Conservation (phyloP, 2,797 vertebrate genomes). For the Choloepus didactylus region DNA sequence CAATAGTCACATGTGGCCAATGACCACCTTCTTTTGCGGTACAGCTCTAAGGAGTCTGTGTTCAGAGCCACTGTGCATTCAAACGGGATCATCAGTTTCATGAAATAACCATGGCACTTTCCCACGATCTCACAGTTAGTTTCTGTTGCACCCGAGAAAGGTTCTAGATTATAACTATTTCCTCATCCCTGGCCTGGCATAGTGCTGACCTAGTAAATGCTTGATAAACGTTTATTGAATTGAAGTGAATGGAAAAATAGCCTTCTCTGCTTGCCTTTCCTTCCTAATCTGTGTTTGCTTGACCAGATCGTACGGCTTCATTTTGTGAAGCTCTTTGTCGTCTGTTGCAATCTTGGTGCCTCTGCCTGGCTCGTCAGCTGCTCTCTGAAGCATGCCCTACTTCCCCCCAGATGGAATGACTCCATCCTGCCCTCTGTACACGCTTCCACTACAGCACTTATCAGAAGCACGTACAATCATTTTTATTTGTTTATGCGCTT, state of each 20-base stretch:
- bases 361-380: constrained; percentile 15
- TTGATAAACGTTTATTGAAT: not conserved
- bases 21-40: not conserved
- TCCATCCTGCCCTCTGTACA: constrained; percentile 22
- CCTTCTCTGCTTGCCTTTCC: not conserved
- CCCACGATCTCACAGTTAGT: not conserved
- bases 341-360: not conserved
- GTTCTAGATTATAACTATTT: not conserved
- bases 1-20: not conserved
- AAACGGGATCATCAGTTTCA: not conserved
- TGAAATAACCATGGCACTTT: accelerated
- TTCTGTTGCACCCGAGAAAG: not conserved
- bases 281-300: constrained; percentile 16
- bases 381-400: not conserved
- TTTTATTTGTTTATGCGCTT: constrained; percentile 5
- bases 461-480: not conserved
- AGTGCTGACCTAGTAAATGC: not conserved
- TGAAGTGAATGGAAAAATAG: not conserved
- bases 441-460: not conserved
- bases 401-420: not conserved
- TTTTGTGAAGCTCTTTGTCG: not conserved
- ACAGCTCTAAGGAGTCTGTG: not conserved
- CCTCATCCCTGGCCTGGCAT: not conserved
- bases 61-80: not conserved
- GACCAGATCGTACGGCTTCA: not conserved